phyloP scores from a whole-genome alignment of 2,113 vertebrate species.

The Rhinopomastus cyanomelas region DNA sequence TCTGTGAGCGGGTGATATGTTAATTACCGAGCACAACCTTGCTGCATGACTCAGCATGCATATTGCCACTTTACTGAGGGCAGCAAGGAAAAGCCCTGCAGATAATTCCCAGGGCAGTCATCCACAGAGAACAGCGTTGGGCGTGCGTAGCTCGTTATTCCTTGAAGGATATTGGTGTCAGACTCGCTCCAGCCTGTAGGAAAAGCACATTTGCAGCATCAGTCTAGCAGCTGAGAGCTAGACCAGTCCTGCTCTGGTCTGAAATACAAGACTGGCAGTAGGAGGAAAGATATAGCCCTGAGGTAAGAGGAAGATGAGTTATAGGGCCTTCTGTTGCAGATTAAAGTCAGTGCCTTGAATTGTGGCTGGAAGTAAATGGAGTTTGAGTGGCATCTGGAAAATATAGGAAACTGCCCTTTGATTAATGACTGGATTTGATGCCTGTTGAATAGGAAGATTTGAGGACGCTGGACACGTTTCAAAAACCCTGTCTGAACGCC shows the following conservation, averaged over 20 bases:
- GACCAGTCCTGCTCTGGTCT: not conserved
- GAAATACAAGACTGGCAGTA: not conserved
- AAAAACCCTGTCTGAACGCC: not conserved
- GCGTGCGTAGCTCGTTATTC: conserved; percentile 37
- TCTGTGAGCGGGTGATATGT: not conserved
- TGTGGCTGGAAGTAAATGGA: not conserved
- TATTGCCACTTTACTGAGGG: not conserved
- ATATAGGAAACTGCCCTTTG: not conserved
- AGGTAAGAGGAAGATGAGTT: not conserved
- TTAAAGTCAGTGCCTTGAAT: not conserved
- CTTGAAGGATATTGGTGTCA: conserved; percentile 39
- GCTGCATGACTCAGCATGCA: conserved; percentile 5
- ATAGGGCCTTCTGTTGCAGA: not conserved
- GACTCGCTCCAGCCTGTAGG: not conserved
- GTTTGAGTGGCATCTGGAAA: not conserved
- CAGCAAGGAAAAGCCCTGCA: not conserved
- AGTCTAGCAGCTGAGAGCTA: not conserved
- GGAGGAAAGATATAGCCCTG: not conserved
- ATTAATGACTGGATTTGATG: not conserved
- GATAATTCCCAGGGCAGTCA: conserved; percentile 40
- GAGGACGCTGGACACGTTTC: not conserved
- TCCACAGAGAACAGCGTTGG: conserved; percentile 2
- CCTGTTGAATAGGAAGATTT: not conserved
- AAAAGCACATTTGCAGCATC: conserved; percentile 18
- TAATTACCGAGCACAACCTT: conserved; percentile 54